Base-by-base conservation (phyloP, 2,113 vertebrate genomes). In the Notarius quadriscutis region DNA sequence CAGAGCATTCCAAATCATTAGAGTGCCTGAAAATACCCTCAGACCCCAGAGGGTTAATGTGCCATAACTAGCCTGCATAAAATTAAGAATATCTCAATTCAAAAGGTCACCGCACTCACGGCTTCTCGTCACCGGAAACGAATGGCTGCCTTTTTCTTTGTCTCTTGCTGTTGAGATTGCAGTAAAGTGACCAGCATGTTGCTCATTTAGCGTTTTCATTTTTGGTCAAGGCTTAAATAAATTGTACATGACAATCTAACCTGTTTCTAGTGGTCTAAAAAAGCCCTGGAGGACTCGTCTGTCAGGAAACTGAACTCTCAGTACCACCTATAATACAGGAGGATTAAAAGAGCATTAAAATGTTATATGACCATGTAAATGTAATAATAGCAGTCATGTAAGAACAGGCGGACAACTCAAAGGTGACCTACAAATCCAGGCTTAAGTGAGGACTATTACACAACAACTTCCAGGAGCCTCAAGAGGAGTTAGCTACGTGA, bases 261-360 rank as follows among this genome's bases (percentile, higher is more conserved):
- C 96, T 83, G 97, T 99, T 91, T 99, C 98, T 17, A 93, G 91
- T 18, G 97, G 97, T 80, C 90, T 93, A 92, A 99, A 99, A 93
- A 97, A 97, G 0, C 98, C 98, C 83, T 99, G 98, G 0, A 99
- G 94, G 90, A 99, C 93, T 18, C 96, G 92, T 72, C 97, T 95
- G 93, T 99, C 98, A 86, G 98, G 98, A 89, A 99, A 99, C 90
- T 94, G 95, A 90, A 99, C 93, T 91, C 98, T 96, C 88, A 99
- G 71, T 60, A 96, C 97, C 90, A 99, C 97, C 98, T 99, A 91
- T 85, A 72, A 79, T 89, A 75, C 50, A 86, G 41, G 20, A 11
- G 10, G 18, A 79, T 34, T 30, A 51, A 65, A 58, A 74, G 7
- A 86, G n/a, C 51, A 41, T 25, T 1, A 3, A 81, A 57, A 69